Conservation (phyloP, 2,797 vertebrate species). For the Cyclopterus lumpus region DNA sequence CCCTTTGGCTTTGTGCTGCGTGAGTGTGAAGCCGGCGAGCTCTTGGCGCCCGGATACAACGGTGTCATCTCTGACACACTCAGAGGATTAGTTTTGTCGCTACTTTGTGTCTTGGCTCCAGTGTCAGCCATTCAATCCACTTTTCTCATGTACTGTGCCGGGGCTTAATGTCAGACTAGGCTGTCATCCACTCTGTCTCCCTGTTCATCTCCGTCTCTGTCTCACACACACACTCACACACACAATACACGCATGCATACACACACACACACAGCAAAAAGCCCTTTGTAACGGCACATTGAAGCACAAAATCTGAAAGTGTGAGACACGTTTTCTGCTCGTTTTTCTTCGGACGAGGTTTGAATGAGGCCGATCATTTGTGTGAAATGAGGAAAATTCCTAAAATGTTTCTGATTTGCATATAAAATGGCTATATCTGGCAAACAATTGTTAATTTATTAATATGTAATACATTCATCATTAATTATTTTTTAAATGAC, state of each 20-base stretch:
- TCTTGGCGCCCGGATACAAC: constrained; percentile 35
- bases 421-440: constrained; percentile 31
- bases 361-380: constrained; percentile 29
- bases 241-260: constrained; percentile 7
- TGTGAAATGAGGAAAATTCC: constrained; percentile 28
- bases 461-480: constrained; percentile 40
- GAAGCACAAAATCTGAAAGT: constrained; percentile 49
- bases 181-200: constrained; percentile 72
- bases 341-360: constrained; percentile 1
- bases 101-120: constrained; percentile 76
- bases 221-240: constrained; percentile 1
- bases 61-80: constrained; percentile 70
- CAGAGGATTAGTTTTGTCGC: constrained; percentile 79
- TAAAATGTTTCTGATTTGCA: constrained; percentile 43
- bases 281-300: constrained; percentile 31
- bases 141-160: constrained; percentile 70
- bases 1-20: constrained; percentile 52
- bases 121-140: constrained; percentile 78
- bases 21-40: constrained; percentile 39
- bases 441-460: constrained; percentile 41
- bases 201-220: constrained; percentile 49
- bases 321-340: constrained; percentile 27
- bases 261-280: constrained; percentile 6
- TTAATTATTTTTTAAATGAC: constrained; percentile 44
- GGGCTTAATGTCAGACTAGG: constrained; percentile 76